Evolutionary conservation across 2,113 vertebrate genomes (phyloP), one percentile per base, ranked within the genome.

Genomic region (Carassius carassius): DNA sequence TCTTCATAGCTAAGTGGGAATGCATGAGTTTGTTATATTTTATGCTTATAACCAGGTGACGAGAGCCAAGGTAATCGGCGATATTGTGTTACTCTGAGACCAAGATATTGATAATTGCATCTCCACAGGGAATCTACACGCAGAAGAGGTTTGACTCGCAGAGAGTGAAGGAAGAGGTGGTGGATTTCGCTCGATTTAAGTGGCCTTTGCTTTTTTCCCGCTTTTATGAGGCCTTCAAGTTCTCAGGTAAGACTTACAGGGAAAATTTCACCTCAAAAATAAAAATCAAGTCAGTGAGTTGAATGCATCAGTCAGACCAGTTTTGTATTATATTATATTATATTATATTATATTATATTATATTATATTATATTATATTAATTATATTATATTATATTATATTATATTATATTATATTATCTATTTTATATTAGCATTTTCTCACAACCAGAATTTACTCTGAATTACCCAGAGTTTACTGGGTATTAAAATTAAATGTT

Each of bases 141-240:
- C 97, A 99, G 91, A 98, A 98, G 93, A 96, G 96, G 87, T 87
- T 97, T 17, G 96, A 98, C 14, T 90, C 96, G 13, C 97, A 97
- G 92, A 98, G 97, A 90, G 97, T 98, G 77, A 99, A 99, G 89
- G 97, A 99, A 84, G 97, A 99, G 14, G 97, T 99, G 84, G 98
- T 99, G 90, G 98, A 99, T 89, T 99, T 98, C 14, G 96, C 97
- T 86, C 96, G 98, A 37, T 97, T 97, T 92, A 99, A 99, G 92
- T 99, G 98, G 98, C 98, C 98, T 88, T 93, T 99, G 91, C 94
- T 99, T 32, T 99, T 99, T 92, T 99, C 98, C 84, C 96, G 98
- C 32, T 99, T 99, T 91, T 99, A 99, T 0, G 98, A 99, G 94
- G 98, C 97, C 92, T 98, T 98, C 87, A 99, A 97, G 86, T 97